Evolutionary conservation across 1,140 invertebrate species (phyloP).

Genomic region (Muscidifurax raptorellus): DNA sequence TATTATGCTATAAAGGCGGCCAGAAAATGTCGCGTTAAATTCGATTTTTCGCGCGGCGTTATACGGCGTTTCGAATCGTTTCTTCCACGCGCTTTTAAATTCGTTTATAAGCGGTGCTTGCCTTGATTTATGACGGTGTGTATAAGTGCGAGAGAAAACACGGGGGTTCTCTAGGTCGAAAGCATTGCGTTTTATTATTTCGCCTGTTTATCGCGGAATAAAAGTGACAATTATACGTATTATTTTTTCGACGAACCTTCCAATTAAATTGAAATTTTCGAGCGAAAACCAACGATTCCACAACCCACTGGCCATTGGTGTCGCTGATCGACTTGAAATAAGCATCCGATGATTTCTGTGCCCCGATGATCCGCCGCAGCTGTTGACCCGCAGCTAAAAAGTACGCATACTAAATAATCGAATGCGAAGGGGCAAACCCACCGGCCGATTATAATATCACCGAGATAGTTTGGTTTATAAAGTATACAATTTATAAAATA

Average conservation of each 20-base stretch:
- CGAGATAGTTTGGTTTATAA: too few relatives aligned
- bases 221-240: neutral
- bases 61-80: neutral
- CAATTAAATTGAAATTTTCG: neutral
- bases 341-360: constrained; percentile 2
- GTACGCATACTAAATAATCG: constrained; percentile 55
- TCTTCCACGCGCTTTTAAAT: neutral
- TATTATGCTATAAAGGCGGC: neutral
- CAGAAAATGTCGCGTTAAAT: constrained; percentile 38
- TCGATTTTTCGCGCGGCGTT: constrained; percentile 8
- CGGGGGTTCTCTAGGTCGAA: too few relatives aligned
- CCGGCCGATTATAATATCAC: neutral
- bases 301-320: neutral
- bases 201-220: neutral
- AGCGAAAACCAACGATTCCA: too few relatives aligned
- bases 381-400: constrained; percentile 64
- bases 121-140: neutral
- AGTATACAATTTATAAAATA: too few relatives aligned
- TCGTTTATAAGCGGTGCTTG: neutral
- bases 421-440: constrained; percentile 5
- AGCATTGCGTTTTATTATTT: neutral
- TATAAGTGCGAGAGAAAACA: neutral
- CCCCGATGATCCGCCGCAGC: constrained; percentile 56
- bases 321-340: too few relatives aligned
- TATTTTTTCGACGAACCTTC: neutral